Evolutionary conservation across 2,888 invertebrate species (phyloP), one percentile per base, ranked within the genome.

Genomic region (Nycteola revayana): DNA sequence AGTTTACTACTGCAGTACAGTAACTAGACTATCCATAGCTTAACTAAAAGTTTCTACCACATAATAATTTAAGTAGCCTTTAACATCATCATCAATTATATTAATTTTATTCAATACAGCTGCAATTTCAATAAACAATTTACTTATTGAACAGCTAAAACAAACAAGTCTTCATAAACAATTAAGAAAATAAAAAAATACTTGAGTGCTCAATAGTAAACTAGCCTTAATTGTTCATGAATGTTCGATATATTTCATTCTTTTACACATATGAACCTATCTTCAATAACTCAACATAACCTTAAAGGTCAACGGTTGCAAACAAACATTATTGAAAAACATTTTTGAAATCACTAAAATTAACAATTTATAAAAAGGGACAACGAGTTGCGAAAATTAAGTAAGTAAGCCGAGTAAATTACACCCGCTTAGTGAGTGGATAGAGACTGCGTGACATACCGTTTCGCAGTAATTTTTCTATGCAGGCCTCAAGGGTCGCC

Each of bases 381-480:
- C 62, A 51, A 48, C 42, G 34, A 31, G 52, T 75, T 73, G 60
- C 70, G 58, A 72, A 76, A 76, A 68, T 59, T 60, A 67, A 67
- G 60, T 40, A 49, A 67, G 61, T 40, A 50, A 57, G 39, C 62
- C 54, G 51, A 62, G 60, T 57, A 66, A 70, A 72, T 66, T 69
- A 60, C 62, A 52, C 44, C 48, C 42, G 51, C 55, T 64, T 49
- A 56, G 59, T 60, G 58, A 69, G 61, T 64, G 66, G 66, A 65
- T 71, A 66, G 69, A 72, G 56, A 60, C 70, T 25, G 36, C 67
- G 67, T 75, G 74, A 69, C 72, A 74, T 77, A 73, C 74, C 68
- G 59, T 68, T 72, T 62, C 61, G 53, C 53, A 58, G 65, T 63
- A 49, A 67, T 75, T 75, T 76, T 79, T 76, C 66, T 69, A 63